phyloP scores from a whole-genome alignment of 2,888 invertebrate species.

The Heliothis peltigera region DNA sequence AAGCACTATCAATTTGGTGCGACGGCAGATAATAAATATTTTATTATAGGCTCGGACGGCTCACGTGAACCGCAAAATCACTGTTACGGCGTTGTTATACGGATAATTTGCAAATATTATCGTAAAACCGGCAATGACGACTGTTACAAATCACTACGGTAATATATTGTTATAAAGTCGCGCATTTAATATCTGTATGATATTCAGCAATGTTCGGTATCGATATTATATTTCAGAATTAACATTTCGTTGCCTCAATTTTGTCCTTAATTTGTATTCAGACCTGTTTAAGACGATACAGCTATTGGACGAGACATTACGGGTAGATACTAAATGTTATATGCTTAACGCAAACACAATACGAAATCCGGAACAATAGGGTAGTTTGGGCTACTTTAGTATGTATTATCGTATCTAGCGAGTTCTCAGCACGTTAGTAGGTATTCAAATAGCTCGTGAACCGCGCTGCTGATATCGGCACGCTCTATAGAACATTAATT shows the following conservation, averaged over 20 bases:
- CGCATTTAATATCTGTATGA: slow-evolving; percentile 26
- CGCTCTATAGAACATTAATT: slow-evolving; percentile 56
- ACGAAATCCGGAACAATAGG: slow-evolving; percentile 23
- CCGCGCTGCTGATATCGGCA: slow-evolving; percentile 49
- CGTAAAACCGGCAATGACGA: slow-evolving; percentile 49
- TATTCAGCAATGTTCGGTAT: slow-evolving; percentile 5
- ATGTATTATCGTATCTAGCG: slow-evolving; percentile 40
- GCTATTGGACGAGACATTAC: slow-evolving; percentile 4
- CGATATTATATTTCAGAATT: slow-evolving; percentile 13
- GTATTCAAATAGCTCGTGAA: slow-evolving; percentile 53
- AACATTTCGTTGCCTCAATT: neutral
- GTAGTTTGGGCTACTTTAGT: slow-evolving; percentile 24
- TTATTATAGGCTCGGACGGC: slow-evolving; percentile 35
- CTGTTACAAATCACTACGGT: slow-evolving; percentile 46
- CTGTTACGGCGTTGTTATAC: slow-evolving; percentile 50
- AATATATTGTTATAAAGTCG: slow-evolving; percentile 38
- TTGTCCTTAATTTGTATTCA: neutral
- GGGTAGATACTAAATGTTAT: slow-evolving; percentile 2
- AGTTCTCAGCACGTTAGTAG: slow-evolving; percentile 29
- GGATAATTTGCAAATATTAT: slow-evolving; percentile 54
- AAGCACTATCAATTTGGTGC: slow-evolving; percentile 34
- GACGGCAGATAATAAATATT: slow-evolving; percentile 44
- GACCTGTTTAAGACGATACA: slow-evolving; percentile 4
- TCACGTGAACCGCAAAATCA: slow-evolving; percentile 52
- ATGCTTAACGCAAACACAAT: slow-evolving; percentile 20